Percentiles rank a stretch among this genome's conserved stretches.
These are phyloP conservation scores for Hippocampus barbouri DNA, from an alignment of 2,113 vertebrate species.

Conservation along the genomic window DNA sequence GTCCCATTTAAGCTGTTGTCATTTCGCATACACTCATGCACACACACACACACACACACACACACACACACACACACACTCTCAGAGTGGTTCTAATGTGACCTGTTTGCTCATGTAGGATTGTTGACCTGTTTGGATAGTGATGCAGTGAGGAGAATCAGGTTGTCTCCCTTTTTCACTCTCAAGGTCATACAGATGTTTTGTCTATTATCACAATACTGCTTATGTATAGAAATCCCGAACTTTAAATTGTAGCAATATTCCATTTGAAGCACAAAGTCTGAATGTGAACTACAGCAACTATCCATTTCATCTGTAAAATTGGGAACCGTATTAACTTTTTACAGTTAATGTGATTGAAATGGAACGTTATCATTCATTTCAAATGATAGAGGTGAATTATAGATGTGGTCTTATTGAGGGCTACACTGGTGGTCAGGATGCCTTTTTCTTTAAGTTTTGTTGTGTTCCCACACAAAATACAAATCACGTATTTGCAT, in stretches of 20 bases:
- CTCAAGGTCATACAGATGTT: neutral
- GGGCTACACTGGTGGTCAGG: neutral
- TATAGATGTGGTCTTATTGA: neutral
- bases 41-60: neutral
- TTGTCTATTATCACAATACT: neutral
- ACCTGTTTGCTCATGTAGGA: constrained; percentile 50
- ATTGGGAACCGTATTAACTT: neutral
- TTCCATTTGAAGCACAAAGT: neutral
- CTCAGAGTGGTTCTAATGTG: constrained; percentile 36
- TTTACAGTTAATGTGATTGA: neutral
- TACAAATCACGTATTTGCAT: neutral
- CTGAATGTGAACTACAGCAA: neutral
- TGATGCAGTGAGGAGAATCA: constrained; percentile 42
- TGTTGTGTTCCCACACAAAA: neutral
- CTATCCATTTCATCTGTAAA: neutral
- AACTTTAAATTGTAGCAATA: neutral
- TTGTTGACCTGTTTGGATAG: constrained; percentile 54
- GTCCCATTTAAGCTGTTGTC: constrained; percentile 46
- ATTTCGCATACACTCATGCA: neutral
- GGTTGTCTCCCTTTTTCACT: constrained; percentile 30
- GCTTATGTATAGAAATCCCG: neutral
- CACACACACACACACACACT: neutral
- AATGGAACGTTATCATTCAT: neutral
- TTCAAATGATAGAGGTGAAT: neutral
- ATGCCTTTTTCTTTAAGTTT: neutral